phyloP scores from a whole-genome alignment of 2,888 invertebrate genomes.

The Ptychoptera albimana region DNA sequence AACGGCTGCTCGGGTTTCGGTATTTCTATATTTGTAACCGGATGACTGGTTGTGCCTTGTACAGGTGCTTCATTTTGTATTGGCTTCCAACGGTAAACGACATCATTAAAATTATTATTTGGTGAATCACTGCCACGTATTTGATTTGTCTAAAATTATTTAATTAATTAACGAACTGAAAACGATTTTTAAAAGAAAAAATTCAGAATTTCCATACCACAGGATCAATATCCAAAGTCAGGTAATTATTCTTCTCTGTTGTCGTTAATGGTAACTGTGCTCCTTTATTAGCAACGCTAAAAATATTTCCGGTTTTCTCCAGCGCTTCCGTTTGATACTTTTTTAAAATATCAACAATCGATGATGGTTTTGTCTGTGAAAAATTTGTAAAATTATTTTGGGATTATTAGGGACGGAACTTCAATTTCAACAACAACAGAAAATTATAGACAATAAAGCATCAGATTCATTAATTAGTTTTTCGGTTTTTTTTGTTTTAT shows the following conservation, averaged over 20 bases:
- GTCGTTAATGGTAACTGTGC: slow-evolving; percentile 17
- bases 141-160: slow-evolving; percentile 34
- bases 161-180: slow-evolving; percentile 4
- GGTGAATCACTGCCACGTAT: slow-evolving; percentile 32
- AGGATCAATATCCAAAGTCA: slow-evolving; percentile 44
- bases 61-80: slow-evolving; percentile 7
- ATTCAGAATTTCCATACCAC: slow-evolving; percentile 31
- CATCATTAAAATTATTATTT: slow-evolving; percentile 13
- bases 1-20: background rate
- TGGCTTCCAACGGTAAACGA: slow-evolving; percentile 16
- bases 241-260: slow-evolving; percentile 30
- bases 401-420: too few species aligned
- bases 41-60: slow-evolving; percentile 13
- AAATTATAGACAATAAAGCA: background rate
- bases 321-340: slow-evolving; percentile 16
- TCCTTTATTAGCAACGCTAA: slow-evolving; percentile 16
- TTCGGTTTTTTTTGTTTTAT: background rate
- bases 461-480: too few species aligned
- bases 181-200: slow-evolving; percentile 1
- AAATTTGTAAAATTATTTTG: background rate
- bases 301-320: slow-evolving; percentile 15
- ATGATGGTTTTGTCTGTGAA: slow-evolving; percentile 7
- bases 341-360: slow-evolving; percentile 14
- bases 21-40: slow-evolving; percentile 1
- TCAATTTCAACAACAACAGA: background rate